A percentile compares a stretch with the other conserved stretches of the same genome.
These are phyloP conservation scores for Allophyes oxyacanthae DNA, from an alignment of 2,888 invertebrate genomes.

Conservation along the genomic window DNA sequence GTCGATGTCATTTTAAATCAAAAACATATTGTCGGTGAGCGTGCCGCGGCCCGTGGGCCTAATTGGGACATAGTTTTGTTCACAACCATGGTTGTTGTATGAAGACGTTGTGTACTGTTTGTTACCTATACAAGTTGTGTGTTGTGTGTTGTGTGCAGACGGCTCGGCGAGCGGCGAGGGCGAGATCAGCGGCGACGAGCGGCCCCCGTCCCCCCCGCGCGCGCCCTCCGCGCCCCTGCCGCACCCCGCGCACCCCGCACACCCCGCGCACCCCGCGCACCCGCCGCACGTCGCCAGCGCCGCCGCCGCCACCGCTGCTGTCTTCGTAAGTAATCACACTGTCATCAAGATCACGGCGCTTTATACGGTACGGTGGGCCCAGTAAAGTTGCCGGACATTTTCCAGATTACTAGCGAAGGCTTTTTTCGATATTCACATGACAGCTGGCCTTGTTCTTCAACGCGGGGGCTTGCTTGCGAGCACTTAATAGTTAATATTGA, in stretches of 20 bases:
- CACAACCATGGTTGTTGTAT: too few species aligned
- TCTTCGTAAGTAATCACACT: slow-evolving; percentile 65
- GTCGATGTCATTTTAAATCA: too few species aligned
- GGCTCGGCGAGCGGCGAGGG: slow-evolving; percentile 86
- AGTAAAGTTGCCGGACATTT: too few species aligned
- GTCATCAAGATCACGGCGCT: too few species aligned
- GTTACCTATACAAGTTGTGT: slow-evolving; percentile 7
- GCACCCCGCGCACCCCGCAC: slow-evolving; percentile 67
- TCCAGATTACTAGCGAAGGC: too few species aligned
- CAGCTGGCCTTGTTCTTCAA: too few species aligned
- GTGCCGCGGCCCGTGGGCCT: too few species aligned
- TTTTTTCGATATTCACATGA: too few species aligned
- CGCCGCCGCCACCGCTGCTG: slow-evolving; percentile 68
- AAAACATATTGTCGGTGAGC: too few species aligned
- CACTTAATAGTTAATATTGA: neutral
- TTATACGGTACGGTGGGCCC: too few species aligned
- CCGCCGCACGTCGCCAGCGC: slow-evolving; percentile 56
- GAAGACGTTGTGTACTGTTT: neutral
- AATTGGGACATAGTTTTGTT: too few species aligned
- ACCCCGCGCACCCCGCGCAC: slow-evolving; percentile 52
- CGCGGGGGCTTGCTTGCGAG: too few species aligned
- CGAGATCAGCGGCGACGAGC: slow-evolving; percentile 81
- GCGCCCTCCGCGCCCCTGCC: slow-evolving; percentile 73
- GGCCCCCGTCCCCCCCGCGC: slow-evolving; percentile 75
- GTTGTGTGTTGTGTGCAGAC: slow-evolving; percentile 61